Evolutionary conservation across 2,797 vertebrate genomes (phyloP), one percentile per base, ranked within the genome.

Genomic region (Sebastes itinus): DNA sequence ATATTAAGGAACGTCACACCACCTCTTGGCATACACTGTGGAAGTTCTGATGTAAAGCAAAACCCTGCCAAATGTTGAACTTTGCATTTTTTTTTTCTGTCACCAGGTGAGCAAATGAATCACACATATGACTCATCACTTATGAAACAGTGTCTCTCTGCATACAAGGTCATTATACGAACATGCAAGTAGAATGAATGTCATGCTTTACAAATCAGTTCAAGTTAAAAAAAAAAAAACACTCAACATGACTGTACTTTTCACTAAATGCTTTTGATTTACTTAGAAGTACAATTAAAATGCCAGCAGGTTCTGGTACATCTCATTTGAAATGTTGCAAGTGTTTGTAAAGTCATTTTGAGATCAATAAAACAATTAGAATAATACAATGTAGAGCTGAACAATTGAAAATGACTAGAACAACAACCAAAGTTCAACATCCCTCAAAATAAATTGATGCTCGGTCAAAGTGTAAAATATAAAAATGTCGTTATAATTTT

Each of bases 191-290:
- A 66, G 60, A 79, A 64, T 28, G 61, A 85, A 87, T 75, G 84
- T 79, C 63, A 84, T 70, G 68, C 66, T 75, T 84, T 64, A 72
- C 77, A 87, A 87, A 91, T 89, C 83, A 85, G 81, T 78, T 84
- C 67, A 75, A 78, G 32, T 63, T 66, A 87, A 84, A 64, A 69
- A 75, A 70, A 80, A 1, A 87, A 84, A 64, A 69, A 85, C 64
- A 80, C 74, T 75, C 58, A 71, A 77, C 64, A 70, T 81, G 80
- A 85, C 59, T 78, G 22, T 10, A 75, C 20, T 79, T 85, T 74
- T 81, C 58, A 74, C 59, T 72, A 23, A 32, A 66, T 78, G 78
- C 74, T 81, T 86, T 73, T 65, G 54, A 52, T 38, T 74, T 75
- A 61, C 33, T 54, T 6, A 32, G 12, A 71, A 54, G 20, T 52